These are phyloP conservation scores for Watsonalla cultraria DNA, from an alignment of 2,888 invertebrate genomes.

Conservation along the genomic window DNA sequence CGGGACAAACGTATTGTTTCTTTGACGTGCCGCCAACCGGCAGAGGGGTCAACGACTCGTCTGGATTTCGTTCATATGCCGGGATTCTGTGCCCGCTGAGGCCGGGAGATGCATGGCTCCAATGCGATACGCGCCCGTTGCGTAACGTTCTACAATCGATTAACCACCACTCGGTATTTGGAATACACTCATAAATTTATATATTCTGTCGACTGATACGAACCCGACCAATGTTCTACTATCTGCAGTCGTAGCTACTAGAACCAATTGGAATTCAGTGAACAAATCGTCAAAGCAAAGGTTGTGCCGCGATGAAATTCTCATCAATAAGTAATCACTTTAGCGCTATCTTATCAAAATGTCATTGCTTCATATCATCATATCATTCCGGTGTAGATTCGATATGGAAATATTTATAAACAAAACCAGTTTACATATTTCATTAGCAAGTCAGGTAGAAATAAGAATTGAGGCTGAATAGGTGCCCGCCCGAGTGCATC, in stretches of 20 bases:
- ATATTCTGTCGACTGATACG: background rate
- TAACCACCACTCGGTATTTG: slow-evolving; percentile 1
- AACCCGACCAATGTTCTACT: no score
- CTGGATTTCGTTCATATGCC: slow-evolving; percentile 70
- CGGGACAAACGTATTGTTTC: slow-evolving; percentile 62
- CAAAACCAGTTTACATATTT: no score
- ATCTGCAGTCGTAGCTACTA: no score
- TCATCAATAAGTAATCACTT: no score
- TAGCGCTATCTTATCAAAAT: no score
- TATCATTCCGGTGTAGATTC: no score
- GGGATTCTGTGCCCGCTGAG: slow-evolving; percentile 40
- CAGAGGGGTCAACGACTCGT: slow-evolving; percentile 67
- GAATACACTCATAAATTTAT: slow-evolving; percentile 2
- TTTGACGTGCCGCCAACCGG: slow-evolving; percentile 64
- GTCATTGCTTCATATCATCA: no score
- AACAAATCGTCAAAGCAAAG: no score
- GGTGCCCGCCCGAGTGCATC: background rate
- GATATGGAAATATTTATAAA: no score
- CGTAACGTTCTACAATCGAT: slow-evolving; percentile 16
- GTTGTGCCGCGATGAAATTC: no score
- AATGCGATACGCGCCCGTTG: slow-evolving; percentile 27
- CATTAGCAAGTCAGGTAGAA: no score
- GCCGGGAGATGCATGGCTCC: slow-evolving; percentile 21
- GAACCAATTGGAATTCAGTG: no score
- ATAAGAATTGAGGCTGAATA: background rate